phyloP scores from a whole-genome alignment of 2,797 vertebrate genomes.

The Galago senegalensis region DNA sequence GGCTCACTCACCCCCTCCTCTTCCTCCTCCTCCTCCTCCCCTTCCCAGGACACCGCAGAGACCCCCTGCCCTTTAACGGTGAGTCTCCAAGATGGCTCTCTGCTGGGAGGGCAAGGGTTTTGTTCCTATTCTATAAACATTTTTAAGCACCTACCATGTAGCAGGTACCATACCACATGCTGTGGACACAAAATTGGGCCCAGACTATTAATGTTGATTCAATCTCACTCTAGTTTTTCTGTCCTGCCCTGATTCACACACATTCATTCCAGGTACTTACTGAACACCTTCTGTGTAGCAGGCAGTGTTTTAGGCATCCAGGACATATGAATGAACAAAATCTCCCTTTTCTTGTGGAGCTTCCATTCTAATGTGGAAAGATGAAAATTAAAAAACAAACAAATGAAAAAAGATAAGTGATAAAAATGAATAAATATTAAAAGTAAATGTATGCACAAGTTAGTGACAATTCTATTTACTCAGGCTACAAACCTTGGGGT shows the following conservation, averaged over 20 bases:
- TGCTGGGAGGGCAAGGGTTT: constrained; percentile 20
- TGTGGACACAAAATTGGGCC: background rate
- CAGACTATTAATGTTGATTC: background rate
- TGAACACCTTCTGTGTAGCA: background rate
- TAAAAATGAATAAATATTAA: constrained; percentile 49
- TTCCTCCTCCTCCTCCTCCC: constrained; percentile 85
- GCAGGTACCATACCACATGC: background rate
- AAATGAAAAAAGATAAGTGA: background rate
- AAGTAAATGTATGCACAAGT: constrained; percentile 16
- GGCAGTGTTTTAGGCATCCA: constrained; percentile 48
- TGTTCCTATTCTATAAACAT: constrained; percentile 18
- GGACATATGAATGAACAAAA: constrained; percentile 37
- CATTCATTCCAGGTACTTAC: constrained; percentile 45
- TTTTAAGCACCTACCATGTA: constrained; percentile 44
- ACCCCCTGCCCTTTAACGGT: constrained; percentile 84
- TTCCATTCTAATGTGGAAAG: constrained; percentile 37
- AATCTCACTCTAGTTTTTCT: constrained; percentile 11
- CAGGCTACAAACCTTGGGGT: background rate
- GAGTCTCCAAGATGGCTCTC: constrained; percentile 60
- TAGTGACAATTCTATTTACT: background rate
- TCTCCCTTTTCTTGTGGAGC: constrained; percentile 39
- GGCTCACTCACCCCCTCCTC: constrained; percentile 87
- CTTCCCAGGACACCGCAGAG: constrained; percentile 84
- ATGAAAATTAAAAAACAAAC: background rate
- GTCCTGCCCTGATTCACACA: background rate